Percentiles rank a stretch among this genome's conserved stretches.
Conservation (phyloP, 2,113 vertebrate genomes). For the crab-eating macaque (Macaca fascicularis) region DNA sequence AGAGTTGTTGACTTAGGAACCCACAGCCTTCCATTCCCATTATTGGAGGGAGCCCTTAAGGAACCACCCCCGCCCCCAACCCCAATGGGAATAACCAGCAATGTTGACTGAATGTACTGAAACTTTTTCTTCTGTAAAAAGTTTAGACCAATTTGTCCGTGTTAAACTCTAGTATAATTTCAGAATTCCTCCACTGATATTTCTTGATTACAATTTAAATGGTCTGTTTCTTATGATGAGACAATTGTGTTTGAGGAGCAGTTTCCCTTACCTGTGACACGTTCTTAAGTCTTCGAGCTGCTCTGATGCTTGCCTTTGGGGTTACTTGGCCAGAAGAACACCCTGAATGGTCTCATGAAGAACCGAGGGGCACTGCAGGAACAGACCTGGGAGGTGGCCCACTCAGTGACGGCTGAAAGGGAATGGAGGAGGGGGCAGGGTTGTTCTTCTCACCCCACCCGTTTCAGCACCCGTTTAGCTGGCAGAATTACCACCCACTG, state of each 20-base stretch:
- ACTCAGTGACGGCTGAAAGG: neutral
- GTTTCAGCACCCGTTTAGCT: constrained; percentile 44
- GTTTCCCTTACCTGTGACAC: neutral
- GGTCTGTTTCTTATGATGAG: neutral
- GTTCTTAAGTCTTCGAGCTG: neutral
- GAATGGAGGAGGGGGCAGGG: neutral
- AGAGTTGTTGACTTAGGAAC: neutral
- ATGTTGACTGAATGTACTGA: neutral
- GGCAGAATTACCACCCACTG: constrained; percentile 32
- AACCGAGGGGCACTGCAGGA: neutral
- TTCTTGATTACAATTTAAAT: neutral
- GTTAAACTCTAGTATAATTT: constrained; percentile 8
- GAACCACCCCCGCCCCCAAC: too few species aligned
- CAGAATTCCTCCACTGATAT: neutral
- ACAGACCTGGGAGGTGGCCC: neutral
- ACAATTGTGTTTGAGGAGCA: neutral
- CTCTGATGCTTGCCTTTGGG: neutral
- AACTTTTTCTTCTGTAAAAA: neutral
- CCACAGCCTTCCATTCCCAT: neutral
- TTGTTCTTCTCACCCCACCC: neutral
- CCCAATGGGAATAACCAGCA: neutral
- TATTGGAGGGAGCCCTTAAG: too few species aligned
- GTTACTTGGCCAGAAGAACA: neutral
- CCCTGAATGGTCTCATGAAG: neutral
- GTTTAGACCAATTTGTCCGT: neutral